These are phyloP conservation scores for Herpetotheres cachinnans DNA, from an alignment of 2,113 vertebrate species.

Conservation along the genomic window DNA sequence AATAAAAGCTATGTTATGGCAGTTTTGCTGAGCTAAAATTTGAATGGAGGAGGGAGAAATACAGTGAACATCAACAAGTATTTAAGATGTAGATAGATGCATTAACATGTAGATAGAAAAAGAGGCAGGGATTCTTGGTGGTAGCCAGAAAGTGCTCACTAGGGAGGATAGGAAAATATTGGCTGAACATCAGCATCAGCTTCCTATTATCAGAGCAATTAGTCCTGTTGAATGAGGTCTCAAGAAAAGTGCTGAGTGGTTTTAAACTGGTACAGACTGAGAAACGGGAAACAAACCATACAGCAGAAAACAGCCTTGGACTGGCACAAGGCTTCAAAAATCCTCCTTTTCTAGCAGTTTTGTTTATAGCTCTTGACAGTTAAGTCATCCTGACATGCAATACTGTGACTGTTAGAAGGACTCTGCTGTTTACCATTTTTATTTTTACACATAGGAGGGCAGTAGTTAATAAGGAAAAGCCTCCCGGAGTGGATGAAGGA, in stretches of 20 bases:
- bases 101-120: slow-evolving; percentile 13
- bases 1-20: not conserved
- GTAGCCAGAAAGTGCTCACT: slow-evolving; percentile 17
- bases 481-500: not conserved
- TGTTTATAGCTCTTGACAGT: not conserved
- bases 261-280: not conserved
- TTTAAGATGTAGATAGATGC: not conserved
- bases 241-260: not conserved
- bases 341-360: not conserved
- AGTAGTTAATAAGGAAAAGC: slow-evolving; percentile 32
- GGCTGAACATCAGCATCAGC: slow-evolving; percentile 48
- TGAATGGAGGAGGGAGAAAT: not conserved
- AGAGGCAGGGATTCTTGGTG: slow-evolving; percentile 1
- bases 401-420: not conserved
- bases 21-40: not conserved
- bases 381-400: not conserved
- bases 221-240: slow-evolving; percentile 41
- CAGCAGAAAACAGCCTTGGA: not conserved
- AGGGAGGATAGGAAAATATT: slow-evolving; percentile 16
- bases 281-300: not conserved
- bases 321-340: not conserved
- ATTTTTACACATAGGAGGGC: not conserved
- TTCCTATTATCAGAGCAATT: slow-evolving; percentile 40
- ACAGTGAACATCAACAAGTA: not conserved
- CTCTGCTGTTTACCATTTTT: not conserved